Conservation (phyloP, 2,113 vertebrate genomes). For the Scopus umbretta region DNA sequence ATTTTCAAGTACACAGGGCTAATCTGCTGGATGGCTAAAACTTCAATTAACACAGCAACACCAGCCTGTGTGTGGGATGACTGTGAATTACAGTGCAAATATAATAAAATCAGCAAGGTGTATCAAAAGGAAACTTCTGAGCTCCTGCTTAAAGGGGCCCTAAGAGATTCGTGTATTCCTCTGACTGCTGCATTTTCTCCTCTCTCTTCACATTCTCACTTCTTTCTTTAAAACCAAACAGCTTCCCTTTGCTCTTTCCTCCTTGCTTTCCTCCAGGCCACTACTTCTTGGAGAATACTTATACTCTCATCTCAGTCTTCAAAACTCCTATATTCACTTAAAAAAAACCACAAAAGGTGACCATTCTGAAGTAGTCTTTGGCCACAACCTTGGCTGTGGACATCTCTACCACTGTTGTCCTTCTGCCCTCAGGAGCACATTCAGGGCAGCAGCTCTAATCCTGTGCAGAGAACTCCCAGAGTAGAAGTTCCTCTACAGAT, state of each 20-base stretch:
- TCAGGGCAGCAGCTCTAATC: background rate
- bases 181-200: background rate
- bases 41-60: constrained; percentile 5
- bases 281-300: background rate
- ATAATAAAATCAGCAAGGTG: background rate
- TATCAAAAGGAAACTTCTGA: background rate
- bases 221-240: background rate
- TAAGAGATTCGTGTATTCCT: background rate
- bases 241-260: background rate
- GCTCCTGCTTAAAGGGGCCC: background rate
- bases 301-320: background rate
- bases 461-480: background rate
- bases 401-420: background rate
- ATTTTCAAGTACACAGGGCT: background rate
- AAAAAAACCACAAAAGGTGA: background rate
- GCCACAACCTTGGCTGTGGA: background rate
- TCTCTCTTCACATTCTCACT: background rate
- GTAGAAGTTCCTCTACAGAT: background rate
- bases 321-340: background rate
- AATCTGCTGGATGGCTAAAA: background rate
- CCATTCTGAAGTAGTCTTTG: background rate
- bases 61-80: background rate
- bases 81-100: background rate
- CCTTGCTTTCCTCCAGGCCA: background rate
- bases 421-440: background rate